Percentiles rank a stretch among this genome's conserved stretches.
Evolutionary conservation across 2,888 invertebrate species (phyloP).

Genomic region (Argyra leucocephala): DNA sequence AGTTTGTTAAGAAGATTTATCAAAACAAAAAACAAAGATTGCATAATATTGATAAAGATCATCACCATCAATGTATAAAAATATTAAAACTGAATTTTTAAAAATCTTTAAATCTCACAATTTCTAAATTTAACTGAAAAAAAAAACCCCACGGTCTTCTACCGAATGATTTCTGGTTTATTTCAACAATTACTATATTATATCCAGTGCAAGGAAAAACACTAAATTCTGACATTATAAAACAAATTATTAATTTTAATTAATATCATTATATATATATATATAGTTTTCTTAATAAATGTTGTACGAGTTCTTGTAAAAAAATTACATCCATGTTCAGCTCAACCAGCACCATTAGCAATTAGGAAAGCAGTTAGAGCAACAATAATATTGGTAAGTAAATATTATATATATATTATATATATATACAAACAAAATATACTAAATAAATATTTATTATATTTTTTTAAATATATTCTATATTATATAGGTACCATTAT

Average conservation of each 20-base stretch:
- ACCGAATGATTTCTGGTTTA: neutral
- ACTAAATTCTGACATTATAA: neutral
- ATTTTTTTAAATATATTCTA: slow-evolving; percentile 6
- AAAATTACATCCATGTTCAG: slow-evolving; percentile 54
- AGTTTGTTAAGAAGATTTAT: too few relatives aligned
- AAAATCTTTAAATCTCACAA: too few relatives aligned
- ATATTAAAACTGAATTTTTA: too few relatives aligned
- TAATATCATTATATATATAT: slow-evolving; percentile 16
- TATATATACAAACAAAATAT: neutral
- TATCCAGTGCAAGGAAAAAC: neutral
- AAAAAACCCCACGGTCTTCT: too few relatives aligned
- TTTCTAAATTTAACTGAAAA: too few relatives aligned
- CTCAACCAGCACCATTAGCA: slow-evolving; percentile 51
- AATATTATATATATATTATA: neutral
- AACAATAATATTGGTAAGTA: slow-evolving; percentile 54
- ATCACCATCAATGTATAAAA: too few relatives aligned
- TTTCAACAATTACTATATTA: neutral
- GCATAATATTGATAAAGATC: too few relatives aligned
- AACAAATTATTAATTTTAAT: slow-evolving; percentile 23
- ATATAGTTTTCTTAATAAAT: slow-evolving; percentile 56
- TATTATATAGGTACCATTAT: slow-evolving; percentile 52
- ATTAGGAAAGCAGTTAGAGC: slow-evolving; percentile 60
- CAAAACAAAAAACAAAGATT: too few relatives aligned
- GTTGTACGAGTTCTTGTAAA: slow-evolving; percentile 56
- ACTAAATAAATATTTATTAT: neutral